Percentiles rank a stretch among this genome's conserved stretches.
Conservation (phyloP, 2,113 vertebrate genomes). For the Platycercus adscitus region DNA sequence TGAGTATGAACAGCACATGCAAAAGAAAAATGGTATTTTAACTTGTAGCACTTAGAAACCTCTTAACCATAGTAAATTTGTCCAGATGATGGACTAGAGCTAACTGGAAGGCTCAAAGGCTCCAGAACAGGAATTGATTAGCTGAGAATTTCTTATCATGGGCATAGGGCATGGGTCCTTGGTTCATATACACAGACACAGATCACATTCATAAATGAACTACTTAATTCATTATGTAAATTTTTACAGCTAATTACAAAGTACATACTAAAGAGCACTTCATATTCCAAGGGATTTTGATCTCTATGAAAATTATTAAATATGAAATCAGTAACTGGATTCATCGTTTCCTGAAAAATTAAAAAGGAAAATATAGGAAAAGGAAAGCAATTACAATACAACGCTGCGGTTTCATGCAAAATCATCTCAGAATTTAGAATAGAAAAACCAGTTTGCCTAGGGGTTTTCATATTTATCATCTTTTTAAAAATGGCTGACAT, state of each 20-base stretch:
- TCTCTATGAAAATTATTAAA: neutral
- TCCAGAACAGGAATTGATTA: neutral
- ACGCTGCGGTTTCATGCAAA: neutral
- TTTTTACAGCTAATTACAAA: slow-evolving; percentile 33
- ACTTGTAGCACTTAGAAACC: neutral
- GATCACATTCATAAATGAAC: neutral
- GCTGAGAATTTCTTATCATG: neutral
- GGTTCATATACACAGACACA: neutral
- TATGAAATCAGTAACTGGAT: neutral
- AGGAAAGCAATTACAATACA: neutral
- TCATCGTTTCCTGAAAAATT: neutral
- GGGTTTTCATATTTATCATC: neutral
- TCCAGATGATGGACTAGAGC: neutral
- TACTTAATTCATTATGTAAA: neutral
- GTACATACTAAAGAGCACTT: neutral
- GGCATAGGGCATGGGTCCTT: neutral
- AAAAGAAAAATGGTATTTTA: neutral
- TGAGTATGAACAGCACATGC: neutral
- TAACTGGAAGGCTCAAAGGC: neutral
- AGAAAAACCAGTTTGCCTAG: neutral
- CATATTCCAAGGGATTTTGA: slow-evolving; percentile 22
- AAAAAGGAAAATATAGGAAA: neutral
- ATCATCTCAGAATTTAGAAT: slow-evolving; percentile 2
- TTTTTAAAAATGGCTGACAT: neutral
- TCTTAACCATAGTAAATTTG: neutral